phyloP scores from a whole-genome alignment of 1,140 invertebrate genomes.

The Wasmannia auropunctata region DNA sequence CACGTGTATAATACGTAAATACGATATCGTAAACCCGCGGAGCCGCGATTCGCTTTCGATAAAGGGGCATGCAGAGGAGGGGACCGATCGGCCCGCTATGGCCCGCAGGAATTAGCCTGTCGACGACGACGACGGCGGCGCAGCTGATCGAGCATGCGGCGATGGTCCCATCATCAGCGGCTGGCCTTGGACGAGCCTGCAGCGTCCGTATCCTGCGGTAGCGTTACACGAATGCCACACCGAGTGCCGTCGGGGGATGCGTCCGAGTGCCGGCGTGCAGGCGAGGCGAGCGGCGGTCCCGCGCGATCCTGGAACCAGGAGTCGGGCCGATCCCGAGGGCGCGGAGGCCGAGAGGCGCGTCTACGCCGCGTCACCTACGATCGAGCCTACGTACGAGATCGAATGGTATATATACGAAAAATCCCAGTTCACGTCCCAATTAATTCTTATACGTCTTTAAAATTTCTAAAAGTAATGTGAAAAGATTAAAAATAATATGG shows the following conservation, averaged over 20 bases:
- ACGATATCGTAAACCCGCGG: no score
- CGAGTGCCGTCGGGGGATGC: slow-evolving; percentile 67
- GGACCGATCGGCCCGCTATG: not conserved
- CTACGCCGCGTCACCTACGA: slow-evolving; percentile 48
- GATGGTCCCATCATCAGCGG: slow-evolving; percentile 68
- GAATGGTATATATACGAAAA: no score
- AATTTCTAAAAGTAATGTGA: not conserved
- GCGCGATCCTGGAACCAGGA: slow-evolving; percentile 62
- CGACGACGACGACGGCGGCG: slow-evolving; percentile 9
- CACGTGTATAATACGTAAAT: not conserved
- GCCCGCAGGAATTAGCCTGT: not conserved
- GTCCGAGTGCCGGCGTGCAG: slow-evolving; percentile 59
- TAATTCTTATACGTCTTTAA: no score
- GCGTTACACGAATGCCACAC: slow-evolving; percentile 45
- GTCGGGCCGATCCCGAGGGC: slow-evolving; percentile 62
- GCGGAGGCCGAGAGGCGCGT: slow-evolving; percentile 49
- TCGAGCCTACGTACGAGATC: slow-evolving; percentile 56
- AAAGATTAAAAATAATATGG: not conserved
- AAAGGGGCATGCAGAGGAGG: not conserved
- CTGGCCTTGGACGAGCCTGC: slow-evolving; percentile 75
- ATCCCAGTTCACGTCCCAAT: no score
- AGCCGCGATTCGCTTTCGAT: not conserved
- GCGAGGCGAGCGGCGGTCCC: slow-evolving; percentile 54
- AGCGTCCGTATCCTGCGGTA: slow-evolving; percentile 76
- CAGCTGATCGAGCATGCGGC: slow-evolving; percentile 68